phyloP scores from a whole-genome alignment of 2,888 invertebrate genomes.

The Orthosia gracilis region DNA sequence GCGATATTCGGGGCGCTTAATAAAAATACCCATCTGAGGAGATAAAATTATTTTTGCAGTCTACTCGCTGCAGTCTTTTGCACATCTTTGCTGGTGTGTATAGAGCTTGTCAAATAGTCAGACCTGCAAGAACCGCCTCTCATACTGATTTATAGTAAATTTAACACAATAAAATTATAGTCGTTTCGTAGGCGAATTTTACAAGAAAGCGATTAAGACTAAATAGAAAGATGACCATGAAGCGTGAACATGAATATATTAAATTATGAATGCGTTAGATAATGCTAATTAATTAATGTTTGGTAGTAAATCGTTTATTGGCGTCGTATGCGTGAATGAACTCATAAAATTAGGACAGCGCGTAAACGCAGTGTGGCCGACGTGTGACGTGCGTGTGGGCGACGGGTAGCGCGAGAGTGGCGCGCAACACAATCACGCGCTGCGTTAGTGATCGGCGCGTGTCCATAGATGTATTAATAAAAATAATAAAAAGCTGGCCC shows the following conservation, averaged over 20 bases:
- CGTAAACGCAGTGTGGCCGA: conserved; percentile 30
- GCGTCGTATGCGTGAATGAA: conserved; percentile 44
- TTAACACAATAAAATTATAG: neutral
- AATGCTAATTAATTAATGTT: conserved; percentile 21
- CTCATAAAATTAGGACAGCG: conserved; percentile 57
- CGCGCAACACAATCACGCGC: conserved; percentile 12
- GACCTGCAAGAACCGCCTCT: neutral
- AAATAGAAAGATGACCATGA: conserved; percentile 1
- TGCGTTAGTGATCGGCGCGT: neutral
- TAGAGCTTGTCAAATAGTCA: no score
- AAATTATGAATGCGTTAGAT: neutral
- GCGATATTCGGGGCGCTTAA: neutral
- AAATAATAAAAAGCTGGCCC: conserved; percentile 59
- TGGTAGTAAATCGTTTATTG: conserved; percentile 33
- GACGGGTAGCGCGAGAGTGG: neutral
- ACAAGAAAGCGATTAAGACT: neutral
- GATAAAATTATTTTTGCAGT: neutral
- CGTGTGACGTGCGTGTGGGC: conserved; percentile 3
- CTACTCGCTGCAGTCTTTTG: neutral
- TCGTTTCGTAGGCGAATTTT: neutral
- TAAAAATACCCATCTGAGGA: neutral
- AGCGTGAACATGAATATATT: neutral
- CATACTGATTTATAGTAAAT: neutral
- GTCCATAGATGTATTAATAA: conserved; percentile 53
- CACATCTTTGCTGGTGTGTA: neutral